A percentile compares a stretch with the other conserved stretches of the same genome.
Evolutionary conservation across 2,113 vertebrate genomes (phyloP).

Genomic region (Phylloscopus trochilus): DNA sequence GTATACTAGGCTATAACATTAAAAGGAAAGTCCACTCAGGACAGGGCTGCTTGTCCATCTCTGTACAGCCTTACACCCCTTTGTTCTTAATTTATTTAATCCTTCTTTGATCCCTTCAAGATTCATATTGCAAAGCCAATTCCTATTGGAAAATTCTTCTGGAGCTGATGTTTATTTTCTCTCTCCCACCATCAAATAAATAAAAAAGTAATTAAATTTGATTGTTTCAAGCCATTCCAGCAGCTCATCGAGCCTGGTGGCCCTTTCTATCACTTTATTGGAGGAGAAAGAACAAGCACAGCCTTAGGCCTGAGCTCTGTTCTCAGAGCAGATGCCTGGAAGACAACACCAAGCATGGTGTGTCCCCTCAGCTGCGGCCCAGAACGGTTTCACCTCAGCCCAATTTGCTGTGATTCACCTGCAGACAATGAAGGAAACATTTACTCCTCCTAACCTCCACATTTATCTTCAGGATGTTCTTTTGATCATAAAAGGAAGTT

Average conservation of each 20-base stretch:
- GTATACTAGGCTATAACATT: not conserved
- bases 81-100: not conserved
- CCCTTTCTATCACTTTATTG: not conserved
- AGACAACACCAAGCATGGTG: not conserved
- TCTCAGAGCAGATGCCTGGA: not conserved
- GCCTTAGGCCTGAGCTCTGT: not conserved
- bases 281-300: not conserved
- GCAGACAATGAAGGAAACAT: not conserved
- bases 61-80: not conserved
- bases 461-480: not conserved
- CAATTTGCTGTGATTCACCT: fast-evolving
- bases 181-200: not conserved
- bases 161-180: not conserved
- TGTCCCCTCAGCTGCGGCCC: not conserved
- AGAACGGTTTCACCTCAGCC: fast-evolving
- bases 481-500: not conserved
- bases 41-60: not conserved
- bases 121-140: not conserved
- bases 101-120: not conserved
- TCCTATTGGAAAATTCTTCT: not conserved
- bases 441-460: too few species aligned
- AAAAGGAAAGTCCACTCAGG: fast-evolving
- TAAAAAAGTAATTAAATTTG: not conserved
- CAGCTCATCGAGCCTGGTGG: not conserved
- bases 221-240: not conserved